phyloP scores from a whole-genome alignment of 2,797 vertebrate species.

The Petrocephalus sullivani region DNA sequence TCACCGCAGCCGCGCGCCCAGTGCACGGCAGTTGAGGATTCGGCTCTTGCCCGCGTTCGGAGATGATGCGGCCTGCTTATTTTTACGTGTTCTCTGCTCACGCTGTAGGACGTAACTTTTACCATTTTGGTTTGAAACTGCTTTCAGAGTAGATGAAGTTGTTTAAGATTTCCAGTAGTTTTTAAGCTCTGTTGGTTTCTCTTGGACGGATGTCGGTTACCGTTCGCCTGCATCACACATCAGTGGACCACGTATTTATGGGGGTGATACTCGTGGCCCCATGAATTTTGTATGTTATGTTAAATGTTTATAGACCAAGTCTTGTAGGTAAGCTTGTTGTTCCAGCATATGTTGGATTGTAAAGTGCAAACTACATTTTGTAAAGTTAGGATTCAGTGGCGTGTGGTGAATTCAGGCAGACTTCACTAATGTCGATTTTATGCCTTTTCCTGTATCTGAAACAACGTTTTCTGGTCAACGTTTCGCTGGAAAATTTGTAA shows the following conservation, averaged over 20 bases:
- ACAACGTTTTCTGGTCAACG: constrained; percentile 3
- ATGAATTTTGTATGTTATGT: constrained; percentile 11
- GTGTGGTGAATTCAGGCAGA: constrained; percentile 32
- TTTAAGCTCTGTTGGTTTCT: constrained; percentile 10
- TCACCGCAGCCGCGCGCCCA: background rate
- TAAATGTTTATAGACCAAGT: constrained; percentile 21
- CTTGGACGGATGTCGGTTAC: background rate
- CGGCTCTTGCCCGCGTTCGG: background rate
- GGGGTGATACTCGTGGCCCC: background rate
- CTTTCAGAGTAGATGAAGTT: background rate
- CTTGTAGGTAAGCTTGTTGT: background rate
- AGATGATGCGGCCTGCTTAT: background rate
- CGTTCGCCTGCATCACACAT: background rate
- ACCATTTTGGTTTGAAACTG: background rate
- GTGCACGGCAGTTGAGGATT: background rate
- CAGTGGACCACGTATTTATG: background rate
- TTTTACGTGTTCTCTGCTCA: background rate
- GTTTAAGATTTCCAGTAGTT: background rate
- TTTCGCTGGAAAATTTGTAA: background rate
- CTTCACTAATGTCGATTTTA: constrained; percentile 21
- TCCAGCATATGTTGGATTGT: constrained; percentile 6
- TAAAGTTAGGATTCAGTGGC: constrained; percentile 25
- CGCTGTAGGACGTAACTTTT: background rate
- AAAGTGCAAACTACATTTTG: constrained; percentile 12
- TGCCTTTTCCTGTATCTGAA: constrained; percentile 6